Evolutionary conservation across 2,797 vertebrate species (phyloP).

Genomic region (Momotus momota): DNA sequence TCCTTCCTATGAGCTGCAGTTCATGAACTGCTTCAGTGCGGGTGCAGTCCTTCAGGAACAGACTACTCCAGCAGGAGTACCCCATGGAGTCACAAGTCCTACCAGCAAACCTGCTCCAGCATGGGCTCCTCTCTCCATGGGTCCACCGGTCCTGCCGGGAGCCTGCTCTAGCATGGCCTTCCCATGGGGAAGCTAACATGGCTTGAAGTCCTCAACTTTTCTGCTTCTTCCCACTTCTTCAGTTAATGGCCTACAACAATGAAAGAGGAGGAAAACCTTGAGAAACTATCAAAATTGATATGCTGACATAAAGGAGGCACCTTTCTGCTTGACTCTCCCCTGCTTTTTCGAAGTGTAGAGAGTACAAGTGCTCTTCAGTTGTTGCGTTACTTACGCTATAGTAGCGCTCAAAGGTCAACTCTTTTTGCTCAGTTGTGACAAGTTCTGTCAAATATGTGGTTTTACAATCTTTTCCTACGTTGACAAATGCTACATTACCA

Average conservation of each 20-base stretch:
- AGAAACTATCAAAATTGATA: neutral
- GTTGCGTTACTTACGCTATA: neutral
- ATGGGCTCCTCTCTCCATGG: too few species aligned
- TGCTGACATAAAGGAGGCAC: neutral
- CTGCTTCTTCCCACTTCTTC: neutral
- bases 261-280: neutral
- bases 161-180: too few species aligned
- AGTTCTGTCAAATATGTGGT: neutral
- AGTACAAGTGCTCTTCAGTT: neutral
- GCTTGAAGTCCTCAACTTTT: neutral
- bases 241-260: neutral
- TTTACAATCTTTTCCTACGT: neutral
- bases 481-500: neutral
- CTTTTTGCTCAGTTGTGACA: neutral
- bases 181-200: neutral
- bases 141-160: too few species aligned
- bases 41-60: neutral
- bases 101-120: too few species aligned
- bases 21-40: neutral
- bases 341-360: neutral
- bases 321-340: neutral
- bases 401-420: neutral
- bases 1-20: neutral
- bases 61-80: neutral
- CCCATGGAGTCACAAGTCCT: too few species aligned